These are phyloP conservation scores for Machaerirhynchus nigripectus DNA, from an alignment of 2,113 vertebrate species.

Conservation along the genomic window DNA sequence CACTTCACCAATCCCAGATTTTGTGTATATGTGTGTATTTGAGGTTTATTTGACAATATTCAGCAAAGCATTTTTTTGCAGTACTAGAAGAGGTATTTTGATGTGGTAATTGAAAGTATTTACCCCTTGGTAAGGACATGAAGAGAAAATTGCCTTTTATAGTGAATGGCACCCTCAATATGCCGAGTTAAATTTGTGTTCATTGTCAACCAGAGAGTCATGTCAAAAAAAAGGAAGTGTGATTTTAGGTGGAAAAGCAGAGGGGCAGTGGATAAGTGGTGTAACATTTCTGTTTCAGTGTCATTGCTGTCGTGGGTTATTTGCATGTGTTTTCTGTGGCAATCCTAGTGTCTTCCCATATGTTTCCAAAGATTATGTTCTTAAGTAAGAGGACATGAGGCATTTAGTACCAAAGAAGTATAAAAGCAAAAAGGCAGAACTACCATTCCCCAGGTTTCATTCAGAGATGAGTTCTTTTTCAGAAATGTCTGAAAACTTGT, in stretches of 20 bases:
- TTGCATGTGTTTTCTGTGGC: background rate
- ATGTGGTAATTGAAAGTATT: background rate
- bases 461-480: conserved; percentile 1
- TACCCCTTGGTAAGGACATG: background rate
- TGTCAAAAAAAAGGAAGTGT: background rate
- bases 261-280: background rate
- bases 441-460: background rate
- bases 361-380: background rate
- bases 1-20: background rate
- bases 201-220: background rate
- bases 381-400: background rate
- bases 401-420: background rate
- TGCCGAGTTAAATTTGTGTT: background rate
- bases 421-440: background rate
- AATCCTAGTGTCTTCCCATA: background rate
- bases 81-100: background rate
- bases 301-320: background rate
- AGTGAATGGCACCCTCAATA: background rate
- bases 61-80: background rate
- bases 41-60: background rate
- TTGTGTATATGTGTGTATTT: background rate
- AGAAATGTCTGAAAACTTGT: conserved; percentile 14
- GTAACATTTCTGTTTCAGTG: background rate
- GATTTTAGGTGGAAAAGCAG: background rate
- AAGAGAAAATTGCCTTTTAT: background rate